Conservation (phyloP, 2,797 vertebrate genomes). For the Chaetophractus vellerosus region DNA sequence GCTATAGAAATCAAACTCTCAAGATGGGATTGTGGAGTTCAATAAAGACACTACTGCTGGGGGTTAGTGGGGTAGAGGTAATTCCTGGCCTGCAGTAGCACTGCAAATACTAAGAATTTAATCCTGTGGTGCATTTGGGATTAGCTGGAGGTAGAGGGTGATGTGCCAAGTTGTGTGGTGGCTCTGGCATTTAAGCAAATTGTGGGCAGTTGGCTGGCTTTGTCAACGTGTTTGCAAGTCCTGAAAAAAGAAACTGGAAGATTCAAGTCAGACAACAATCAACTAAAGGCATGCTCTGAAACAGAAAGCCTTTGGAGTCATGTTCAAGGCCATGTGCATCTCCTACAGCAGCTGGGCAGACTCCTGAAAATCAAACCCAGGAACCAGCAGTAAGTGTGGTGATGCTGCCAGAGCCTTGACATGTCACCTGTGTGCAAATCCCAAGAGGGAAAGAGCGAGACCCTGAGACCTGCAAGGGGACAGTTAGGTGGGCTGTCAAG, state of each 20-base stretch:
- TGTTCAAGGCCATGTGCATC: background rate
- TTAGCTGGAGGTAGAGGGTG: background rate
- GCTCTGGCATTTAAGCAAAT: background rate
- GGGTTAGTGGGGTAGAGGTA: background rate
- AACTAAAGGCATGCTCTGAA: background rate
- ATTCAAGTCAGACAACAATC: background rate
- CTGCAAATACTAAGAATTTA: background rate
- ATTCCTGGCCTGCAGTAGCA: background rate
- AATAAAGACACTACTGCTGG: background rate
- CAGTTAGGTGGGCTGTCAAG: background rate
- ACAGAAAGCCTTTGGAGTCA: background rate
- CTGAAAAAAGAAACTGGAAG: conserved; percentile 40
- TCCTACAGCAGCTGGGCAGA: background rate
- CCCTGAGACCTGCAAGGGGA: background rate
- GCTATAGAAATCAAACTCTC: background rate
- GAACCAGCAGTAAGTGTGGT: background rate
- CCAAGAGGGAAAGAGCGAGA: background rate
- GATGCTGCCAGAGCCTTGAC: background rate
- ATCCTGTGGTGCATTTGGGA: too few relatives aligned
- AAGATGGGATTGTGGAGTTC: background rate
- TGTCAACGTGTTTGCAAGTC: background rate
- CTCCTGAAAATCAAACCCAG: background rate
- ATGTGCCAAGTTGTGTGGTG: background rate
- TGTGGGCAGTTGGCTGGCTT: background rate
- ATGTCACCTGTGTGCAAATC: background rate